Conservation (phyloP, 2,888 invertebrate species). For the Chrysodeixis includens region DNA sequence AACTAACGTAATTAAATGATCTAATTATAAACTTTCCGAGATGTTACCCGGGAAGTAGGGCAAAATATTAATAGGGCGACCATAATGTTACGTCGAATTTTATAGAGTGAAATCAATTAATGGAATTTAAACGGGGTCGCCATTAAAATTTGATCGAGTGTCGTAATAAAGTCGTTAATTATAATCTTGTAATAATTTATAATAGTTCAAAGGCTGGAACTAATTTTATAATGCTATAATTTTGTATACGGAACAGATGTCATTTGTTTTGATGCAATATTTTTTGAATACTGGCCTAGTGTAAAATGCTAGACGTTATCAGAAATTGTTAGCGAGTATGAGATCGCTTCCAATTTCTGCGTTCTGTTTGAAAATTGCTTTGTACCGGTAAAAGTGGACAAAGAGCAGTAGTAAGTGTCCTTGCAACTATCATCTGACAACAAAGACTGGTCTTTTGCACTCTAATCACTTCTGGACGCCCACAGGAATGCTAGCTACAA, state of each 20-base stretch:
- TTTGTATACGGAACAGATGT: background rate
- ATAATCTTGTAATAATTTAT: background rate
- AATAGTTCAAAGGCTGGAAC: background rate
- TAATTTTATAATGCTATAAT: constrained; percentile 1
- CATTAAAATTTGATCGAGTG: background rate
- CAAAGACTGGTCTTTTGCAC: no score
- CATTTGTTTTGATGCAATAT: background rate
- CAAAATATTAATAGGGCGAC: constrained; percentile 13
- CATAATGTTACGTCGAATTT: background rate
- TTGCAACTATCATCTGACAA: no score
- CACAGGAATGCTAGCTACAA: no score
- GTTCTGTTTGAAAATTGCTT: no score
- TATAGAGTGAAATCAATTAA: constrained; percentile 1
- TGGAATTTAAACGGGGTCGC: background rate
- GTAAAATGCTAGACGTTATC: no score
- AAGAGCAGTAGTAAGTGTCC: no score
- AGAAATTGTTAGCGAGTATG: no score
- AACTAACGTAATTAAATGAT: constrained; percentile 31
- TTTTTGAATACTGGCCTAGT: no score
- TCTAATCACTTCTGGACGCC: no score
- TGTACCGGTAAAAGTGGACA: no score
- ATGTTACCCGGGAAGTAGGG: constrained; percentile 25
- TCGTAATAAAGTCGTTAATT: background rate
- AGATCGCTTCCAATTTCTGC: no score
- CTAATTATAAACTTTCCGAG: constrained; percentile 9